Evolutionary conservation across 2,888 invertebrate genomes (phyloP), one percentile per base, ranked within the genome.

Genomic region (Orthosia cruda): DNA sequence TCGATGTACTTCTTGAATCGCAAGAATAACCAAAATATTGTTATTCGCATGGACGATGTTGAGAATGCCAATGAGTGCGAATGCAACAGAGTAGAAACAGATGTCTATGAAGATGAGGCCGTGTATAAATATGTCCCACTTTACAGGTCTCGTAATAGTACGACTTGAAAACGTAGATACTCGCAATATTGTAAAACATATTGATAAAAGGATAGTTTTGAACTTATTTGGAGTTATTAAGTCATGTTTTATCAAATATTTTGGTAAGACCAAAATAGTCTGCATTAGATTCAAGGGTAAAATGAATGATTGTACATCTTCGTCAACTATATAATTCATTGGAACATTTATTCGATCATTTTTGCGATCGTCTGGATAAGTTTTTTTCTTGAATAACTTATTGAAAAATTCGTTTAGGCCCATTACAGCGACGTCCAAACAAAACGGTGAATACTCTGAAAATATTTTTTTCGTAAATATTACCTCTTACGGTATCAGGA

Each of bases 221-320:
- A 23, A 7, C 13, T 59, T 72, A 58, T 72, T 72, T 20, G 50
- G 45, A 5, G 58, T 45, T 45, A 72, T 58, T 2, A n/a, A 52
- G 50, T 72, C 26, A 45, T 18, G 0, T 72, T 73, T 58, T 11
- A 59, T 58, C n/a, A 45, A 58, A 72, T 72, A 72, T 26, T 72
- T 72, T 7, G 58, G 7, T 1, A 20, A 45, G 1, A 72, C 58
- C 26, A 58, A 1, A 11, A 58, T 18, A 26, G 4, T 45, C n/a
- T 59, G 73, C 73, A 72, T 50, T 72, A 45, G 49, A 73, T 59
- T 40, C 40, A 40, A 40, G 9, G 40, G 40, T 40, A 40, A 40
- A 40, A 40, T 7, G 40, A 40, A 40, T 16, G 50, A 26, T 23
- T 72, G 72, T n/a, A 72, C 40, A 45, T 72, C 73, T 18, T 59